These are phyloP conservation scores for Troilus luridus DNA, from an alignment of 2,888 invertebrate genomes.

Conservation along the genomic window DNA sequence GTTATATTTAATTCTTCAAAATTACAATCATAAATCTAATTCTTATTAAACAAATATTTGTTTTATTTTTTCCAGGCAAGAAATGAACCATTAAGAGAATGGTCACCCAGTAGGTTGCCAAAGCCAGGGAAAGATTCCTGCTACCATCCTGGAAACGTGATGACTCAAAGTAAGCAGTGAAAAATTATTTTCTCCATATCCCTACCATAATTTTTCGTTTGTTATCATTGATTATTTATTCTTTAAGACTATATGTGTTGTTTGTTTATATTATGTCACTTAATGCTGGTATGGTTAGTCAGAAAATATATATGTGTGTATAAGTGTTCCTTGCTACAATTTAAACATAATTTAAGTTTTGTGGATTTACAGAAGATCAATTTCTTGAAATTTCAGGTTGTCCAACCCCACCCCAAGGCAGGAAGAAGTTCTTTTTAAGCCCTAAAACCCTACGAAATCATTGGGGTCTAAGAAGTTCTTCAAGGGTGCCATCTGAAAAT, in stretches of 20 bases:
- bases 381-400: conserved; percentile 70
- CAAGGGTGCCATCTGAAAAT: conserved; percentile 67
- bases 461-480: conserved; percentile 70
- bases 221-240: background rate
- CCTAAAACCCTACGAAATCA: conserved; percentile 85
- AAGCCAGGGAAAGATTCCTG: conserved; percentile 66
- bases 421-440: conserved; percentile 86
- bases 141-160: conserved; percentile 71
- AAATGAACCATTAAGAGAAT: conserved; percentile 66
- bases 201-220: background rate
- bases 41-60: background rate
- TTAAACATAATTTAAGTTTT: background rate
- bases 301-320: background rate
- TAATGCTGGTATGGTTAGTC: no score
- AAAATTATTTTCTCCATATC: background rate
- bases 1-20: background rate
- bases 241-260: background rate
- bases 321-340: background rate
- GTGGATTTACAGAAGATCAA: background rate
- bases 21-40: background rate
- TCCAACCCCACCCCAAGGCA: conserved; percentile 84
- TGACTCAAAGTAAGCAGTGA: conserved; percentile 75
- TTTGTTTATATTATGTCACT: background rate
- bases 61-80: conserved; percentile 65
- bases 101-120: conserved; percentile 68